These are phyloP conservation scores for Etheostoma spectabile DNA, from an alignment of 2,113 vertebrate species.

Conservation along the genomic window DNA sequence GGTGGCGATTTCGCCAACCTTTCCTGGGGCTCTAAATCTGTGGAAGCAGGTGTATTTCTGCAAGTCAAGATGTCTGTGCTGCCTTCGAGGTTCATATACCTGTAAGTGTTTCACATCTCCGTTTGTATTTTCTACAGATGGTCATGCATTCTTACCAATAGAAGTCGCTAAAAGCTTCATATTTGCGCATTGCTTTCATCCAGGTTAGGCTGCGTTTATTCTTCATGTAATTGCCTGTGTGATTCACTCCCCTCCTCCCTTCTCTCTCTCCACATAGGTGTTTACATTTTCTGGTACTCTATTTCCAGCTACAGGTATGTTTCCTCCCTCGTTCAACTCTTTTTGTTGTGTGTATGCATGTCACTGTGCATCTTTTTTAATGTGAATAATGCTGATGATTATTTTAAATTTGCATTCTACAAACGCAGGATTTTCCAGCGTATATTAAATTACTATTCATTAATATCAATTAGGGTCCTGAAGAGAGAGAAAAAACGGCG, in stretches of 20 bases:
- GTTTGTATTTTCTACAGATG: slow-evolving; percentile 34
- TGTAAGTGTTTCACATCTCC: slow-evolving; percentile 82
- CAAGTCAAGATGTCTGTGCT: slow-evolving; percentile 85
- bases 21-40: slow-evolving; percentile 77
- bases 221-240: slow-evolving; percentile 78
- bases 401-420: neutral
- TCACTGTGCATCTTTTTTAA: slow-evolving; percentile 2
- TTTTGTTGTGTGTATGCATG: slow-evolving; percentile 19
- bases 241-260: slow-evolving; percentile 78
- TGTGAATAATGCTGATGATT: neutral
- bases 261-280: slow-evolving; percentile 80
- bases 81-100: slow-evolving; percentile 87
- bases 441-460: neutral
- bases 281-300: slow-evolving; percentile 88
- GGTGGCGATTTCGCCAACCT: slow-evolving; percentile 70
- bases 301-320: slow-evolving; percentile 88
- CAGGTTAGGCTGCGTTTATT: slow-evolving; percentile 75
- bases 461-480: neutral
- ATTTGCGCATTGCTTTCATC: slow-evolving; percentile 64
- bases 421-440: neutral
- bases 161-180: slow-evolving; percentile 85
- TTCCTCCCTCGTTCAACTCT: slow-evolving; percentile 11
- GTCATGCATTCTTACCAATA: slow-evolving; percentile 85
- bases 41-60: slow-evolving; percentile 86
- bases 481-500: neutral